phyloP scores from a whole-genome alignment of 2,797 vertebrate genomes.

The Chrysocyon brachyurus region DNA sequence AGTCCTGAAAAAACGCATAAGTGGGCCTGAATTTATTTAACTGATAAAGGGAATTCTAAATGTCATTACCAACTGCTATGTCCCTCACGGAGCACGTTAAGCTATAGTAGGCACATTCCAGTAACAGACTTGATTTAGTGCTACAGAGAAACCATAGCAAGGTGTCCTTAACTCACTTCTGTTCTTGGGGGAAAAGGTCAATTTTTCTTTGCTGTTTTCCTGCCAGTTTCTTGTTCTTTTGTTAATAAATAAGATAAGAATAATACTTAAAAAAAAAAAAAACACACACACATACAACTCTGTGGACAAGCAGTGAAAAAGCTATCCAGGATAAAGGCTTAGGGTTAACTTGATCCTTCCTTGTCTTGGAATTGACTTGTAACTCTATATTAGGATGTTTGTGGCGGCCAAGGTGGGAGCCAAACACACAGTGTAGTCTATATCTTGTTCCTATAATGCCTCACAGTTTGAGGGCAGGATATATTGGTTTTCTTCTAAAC shows the following conservation, averaged over 20 bases:
- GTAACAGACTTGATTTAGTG: background rate
- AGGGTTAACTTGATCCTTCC: background rate
- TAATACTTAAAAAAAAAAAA: background rate
- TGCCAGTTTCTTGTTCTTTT: background rate
- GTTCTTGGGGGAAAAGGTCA: background rate
- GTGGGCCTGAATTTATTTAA: background rate
- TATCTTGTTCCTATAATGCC: constrained; percentile 13
- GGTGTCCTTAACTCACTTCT: background rate
- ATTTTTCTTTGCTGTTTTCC: background rate
- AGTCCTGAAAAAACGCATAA: background rate
- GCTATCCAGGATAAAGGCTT: background rate
- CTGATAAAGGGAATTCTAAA: background rate
- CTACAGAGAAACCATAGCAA: background rate
- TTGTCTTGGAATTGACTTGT: background rate
- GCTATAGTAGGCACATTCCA: background rate
- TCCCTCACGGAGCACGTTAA: rapidly evolving
- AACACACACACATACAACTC: background rate
- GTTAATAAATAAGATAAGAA: background rate
- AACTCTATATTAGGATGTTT: background rate
- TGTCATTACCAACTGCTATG: background rate
- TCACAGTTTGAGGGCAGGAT: constrained; percentile 66
- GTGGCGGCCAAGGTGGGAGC: rapidly evolving
- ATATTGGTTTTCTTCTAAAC: constrained; percentile 37
- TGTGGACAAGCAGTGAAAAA: background rate
- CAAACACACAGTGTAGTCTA: background rate